Percentiles rank a stretch among this genome's conserved stretches.
Evolutionary conservation across 1,140 invertebrate species (phyloP).

Genomic region (Caerostris darwini): DNA sequence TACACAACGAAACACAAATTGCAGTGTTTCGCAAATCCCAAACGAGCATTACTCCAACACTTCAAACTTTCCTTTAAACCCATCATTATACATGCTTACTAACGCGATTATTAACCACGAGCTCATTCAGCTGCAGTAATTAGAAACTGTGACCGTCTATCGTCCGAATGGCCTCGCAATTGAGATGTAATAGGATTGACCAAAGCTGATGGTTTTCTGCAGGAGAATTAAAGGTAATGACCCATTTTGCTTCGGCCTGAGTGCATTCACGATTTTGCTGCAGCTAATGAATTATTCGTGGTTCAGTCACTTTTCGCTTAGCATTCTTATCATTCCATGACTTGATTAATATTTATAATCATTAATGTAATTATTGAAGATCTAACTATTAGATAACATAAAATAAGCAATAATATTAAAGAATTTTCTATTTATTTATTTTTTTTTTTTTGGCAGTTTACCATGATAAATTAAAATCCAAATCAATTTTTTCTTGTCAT

Average conservation of each 20-base stretch:
- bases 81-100: conserved; percentile 60
- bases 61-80: conserved; percentile 13
- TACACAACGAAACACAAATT: neutral
- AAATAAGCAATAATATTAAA: too few relatives aligned
- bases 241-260: conserved; percentile 63
- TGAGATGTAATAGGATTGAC: conserved; percentile 52
- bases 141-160: conserved; percentile 48
- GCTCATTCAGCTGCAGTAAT: conserved; percentile 60
- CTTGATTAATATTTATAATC: neutral
- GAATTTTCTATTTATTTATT: too few relatives aligned
- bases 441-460: too few relatives aligned
- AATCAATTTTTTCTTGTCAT: too few relatives aligned
- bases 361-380: too few relatives aligned
- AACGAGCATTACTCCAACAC: neutral
- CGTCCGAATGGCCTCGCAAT: conserved; percentile 13
- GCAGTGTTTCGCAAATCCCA: neutral
- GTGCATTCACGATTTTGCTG: conserved; percentile 52
- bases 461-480: too few relatives aligned
- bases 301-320: neutral
- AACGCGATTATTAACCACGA: conserved; percentile 57
- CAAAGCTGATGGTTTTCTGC: neutral
- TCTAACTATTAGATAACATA: too few relatives aligned
- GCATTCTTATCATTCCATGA: neutral
- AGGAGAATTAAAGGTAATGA: conserved; percentile 58
- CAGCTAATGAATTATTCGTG: conserved; percentile 58